These are phyloP conservation scores for Anguilla megastoma DNA, from an alignment of 2,797 vertebrate genomes.

Conservation along the genomic window DNA sequence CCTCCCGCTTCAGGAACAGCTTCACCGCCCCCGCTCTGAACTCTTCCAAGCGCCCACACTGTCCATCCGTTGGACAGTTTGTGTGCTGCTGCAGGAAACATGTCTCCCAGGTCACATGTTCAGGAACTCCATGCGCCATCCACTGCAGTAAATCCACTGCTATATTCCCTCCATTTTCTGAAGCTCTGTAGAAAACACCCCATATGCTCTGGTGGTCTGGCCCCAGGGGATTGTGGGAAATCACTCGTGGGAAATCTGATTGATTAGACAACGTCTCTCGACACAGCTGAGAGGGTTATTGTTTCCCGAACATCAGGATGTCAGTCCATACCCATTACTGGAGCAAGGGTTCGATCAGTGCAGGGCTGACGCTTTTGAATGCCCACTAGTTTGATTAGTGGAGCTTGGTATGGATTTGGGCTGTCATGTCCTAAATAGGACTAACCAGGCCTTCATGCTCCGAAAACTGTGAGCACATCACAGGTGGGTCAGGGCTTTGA, in stretches of 20 bases:
- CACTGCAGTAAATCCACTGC: not conserved
- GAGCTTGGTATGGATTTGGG: not conserved
- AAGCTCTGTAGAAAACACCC: constrained; percentile 1
- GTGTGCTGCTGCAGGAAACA: too few relatives aligned
- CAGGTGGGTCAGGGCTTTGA: not conserved
- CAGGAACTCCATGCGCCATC: too few relatives aligned
- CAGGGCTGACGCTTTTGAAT: not conserved
- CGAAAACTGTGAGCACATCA: not conserved
- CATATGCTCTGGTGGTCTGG: constrained; percentile 23
- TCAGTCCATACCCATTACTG: not conserved
- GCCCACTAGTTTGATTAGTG: not conserved
- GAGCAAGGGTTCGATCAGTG: not conserved
- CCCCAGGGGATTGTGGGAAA: not conserved
- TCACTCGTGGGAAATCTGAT: not conserved
- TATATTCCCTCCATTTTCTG: not conserved
- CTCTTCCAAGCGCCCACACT: too few relatives aligned
- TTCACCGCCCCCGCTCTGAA: too few relatives aligned
- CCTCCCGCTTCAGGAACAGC: too few relatives aligned
- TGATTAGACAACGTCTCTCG: not conserved
- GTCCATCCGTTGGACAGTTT: too few relatives aligned
- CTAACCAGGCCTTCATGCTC: not conserved
- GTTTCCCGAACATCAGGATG: not conserved
- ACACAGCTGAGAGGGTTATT: not conserved
- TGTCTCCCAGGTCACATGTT: too few relatives aligned
- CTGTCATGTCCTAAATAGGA: not conserved